Percentiles rank a stretch among this genome's conserved stretches.
Evolutionary conservation across 2,113 vertebrate genomes (phyloP).

Genomic region (Cromileptes altivelis): DNA sequence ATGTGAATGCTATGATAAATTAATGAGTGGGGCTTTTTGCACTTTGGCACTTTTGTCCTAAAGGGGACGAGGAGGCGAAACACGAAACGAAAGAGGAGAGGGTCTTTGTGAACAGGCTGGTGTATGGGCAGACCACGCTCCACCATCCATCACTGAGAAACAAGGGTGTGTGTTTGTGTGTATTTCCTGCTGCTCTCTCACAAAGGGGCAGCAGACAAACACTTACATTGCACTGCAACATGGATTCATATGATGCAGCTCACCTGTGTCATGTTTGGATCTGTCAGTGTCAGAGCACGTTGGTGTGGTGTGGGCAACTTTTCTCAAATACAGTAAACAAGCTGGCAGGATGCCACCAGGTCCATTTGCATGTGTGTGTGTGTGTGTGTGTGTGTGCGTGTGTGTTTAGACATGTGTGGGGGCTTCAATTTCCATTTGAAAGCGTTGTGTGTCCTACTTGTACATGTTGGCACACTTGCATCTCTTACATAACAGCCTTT

Average conservation of each 20-base stretch:
- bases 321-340: not conserved
- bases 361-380: conserved; percentile 8
- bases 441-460: conserved; percentile 46
- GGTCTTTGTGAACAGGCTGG: not conserved
- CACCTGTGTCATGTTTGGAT: too few species aligned
- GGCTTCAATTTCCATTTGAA: conserved; percentile 34
- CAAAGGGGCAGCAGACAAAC: too few species aligned
- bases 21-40: not conserved
- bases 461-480: conserved; percentile 18
- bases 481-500: conserved; percentile 37
- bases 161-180: not conserved
- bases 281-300: too few species aligned
- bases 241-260: too few species aligned
- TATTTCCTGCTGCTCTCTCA: not conserved
- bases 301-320: not conserved
- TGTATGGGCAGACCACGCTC: not conserved
- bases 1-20: not conserved
- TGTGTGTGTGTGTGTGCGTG: conserved; percentile 18
- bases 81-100: too few species aligned
- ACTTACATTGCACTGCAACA: not conserved
- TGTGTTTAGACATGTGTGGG: not conserved
- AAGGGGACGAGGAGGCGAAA: too few species aligned
- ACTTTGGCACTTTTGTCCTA: not conserved
- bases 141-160: not conserved
- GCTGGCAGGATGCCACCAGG: conserved; percentile 25